phyloP scores from a whole-genome alignment of 2,797 vertebrate species.

The Xiphorhynchus erythropygius region DNA sequence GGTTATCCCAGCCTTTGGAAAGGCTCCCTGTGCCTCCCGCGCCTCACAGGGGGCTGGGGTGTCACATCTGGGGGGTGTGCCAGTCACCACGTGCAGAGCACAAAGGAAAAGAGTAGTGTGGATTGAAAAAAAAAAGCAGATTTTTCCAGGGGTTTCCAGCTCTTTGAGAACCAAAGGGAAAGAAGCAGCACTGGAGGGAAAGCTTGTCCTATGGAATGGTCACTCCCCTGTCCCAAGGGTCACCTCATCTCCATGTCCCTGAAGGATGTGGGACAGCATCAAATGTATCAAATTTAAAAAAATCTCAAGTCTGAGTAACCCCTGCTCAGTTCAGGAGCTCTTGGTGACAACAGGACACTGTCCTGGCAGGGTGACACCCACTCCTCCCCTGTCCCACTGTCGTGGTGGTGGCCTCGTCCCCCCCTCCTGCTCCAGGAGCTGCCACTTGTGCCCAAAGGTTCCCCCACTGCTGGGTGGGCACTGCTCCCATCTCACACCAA shows the following conservation, averaged over 20 bases:
- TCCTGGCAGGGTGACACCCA: neutral
- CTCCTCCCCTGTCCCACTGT: neutral
- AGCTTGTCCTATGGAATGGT: neutral
- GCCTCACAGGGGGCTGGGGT: neutral
- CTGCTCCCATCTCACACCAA: neutral
- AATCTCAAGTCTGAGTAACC: neutral
- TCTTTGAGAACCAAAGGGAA: neutral
- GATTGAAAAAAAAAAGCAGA: neutral
- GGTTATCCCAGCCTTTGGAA: neutral
- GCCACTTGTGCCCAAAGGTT: neutral
- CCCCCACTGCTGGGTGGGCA: neutral
- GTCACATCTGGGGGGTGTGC: neutral
- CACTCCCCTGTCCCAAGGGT: neutral
- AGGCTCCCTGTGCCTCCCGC: neutral
- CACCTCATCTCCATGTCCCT: neutral
- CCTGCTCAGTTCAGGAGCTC: neutral
- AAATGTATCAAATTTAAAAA: neutral
- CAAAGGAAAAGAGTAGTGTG: neutral
- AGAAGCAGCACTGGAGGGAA: neutral
- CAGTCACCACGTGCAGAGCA: fast-evolving
- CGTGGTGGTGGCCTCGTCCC: neutral
- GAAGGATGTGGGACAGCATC: neutral
- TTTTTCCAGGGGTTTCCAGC: neutral
- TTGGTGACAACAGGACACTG: neutral
- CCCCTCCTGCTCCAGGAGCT: neutral